Percentiles rank a stretch among this genome's conserved stretches.
phyloP scores from a whole-genome alignment of 2,888 invertebrate genomes.

The Tetrapedia diversipes region DNA sequence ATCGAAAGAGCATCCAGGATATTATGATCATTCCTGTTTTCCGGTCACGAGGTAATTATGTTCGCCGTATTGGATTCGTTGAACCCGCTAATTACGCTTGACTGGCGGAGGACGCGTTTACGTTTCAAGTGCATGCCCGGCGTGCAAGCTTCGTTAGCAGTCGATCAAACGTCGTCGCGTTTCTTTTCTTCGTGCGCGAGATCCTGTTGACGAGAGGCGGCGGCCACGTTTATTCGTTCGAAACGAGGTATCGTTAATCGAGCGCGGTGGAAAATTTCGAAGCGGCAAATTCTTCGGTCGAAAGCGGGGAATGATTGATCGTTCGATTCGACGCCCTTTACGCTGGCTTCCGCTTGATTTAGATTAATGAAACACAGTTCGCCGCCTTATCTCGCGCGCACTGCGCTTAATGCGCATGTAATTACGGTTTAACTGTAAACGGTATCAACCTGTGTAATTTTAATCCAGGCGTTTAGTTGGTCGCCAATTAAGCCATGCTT shows the following conservation, averaged over 20 bases:
- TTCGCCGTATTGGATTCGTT: slow-evolving; percentile 18
- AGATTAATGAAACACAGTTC: slow-evolving; percentile 16
- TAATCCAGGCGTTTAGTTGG: not conserved
- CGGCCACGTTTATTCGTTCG: not conserved
- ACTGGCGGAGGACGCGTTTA: not conserved
- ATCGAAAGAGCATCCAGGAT: slow-evolving; percentile 7
- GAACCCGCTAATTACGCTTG: slow-evolving; percentile 31
- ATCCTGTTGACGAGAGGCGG: not conserved
- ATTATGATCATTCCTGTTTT: slow-evolving; percentile 27
- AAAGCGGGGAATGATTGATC: slow-evolving; percentile 16
- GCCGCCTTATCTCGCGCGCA: not conserved
- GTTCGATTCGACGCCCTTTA: not conserved
- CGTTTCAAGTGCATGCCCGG: slow-evolving; percentile 6
- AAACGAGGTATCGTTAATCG: not conserved
- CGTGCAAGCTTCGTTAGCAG: slow-evolving; percentile 15
- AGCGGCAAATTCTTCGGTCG: slow-evolving; percentile 7
- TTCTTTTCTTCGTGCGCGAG: not conserved
- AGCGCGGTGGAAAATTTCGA: not conserved
- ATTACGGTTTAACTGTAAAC: slow-evolving; percentile 1
- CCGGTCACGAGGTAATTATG: slow-evolving; percentile 10
- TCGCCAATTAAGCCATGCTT: too few species aligned
- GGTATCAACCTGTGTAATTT: not conserved
- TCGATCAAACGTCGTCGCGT: not conserved
- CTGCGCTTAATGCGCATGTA: not conserved
- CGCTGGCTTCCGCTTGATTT: slow-evolving; percentile 6